phyloP scores from a whole-genome alignment of 2,113 vertebrate species.

The Siniperca chuatsi region DNA sequence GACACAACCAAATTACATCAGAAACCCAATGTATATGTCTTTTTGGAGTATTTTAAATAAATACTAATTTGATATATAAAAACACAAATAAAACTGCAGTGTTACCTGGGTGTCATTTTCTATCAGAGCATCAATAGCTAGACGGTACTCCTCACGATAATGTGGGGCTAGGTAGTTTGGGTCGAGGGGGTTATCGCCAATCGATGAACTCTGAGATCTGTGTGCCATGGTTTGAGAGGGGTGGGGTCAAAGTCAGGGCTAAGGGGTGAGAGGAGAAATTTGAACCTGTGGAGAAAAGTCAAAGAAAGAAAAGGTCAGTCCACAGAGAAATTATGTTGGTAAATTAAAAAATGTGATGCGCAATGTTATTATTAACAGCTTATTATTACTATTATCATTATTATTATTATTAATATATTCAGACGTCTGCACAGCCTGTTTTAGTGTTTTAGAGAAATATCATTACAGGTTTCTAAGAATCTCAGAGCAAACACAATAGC shows the following conservation, averaged over 20 bases:
- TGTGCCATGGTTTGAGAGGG: conserved; percentile 89
- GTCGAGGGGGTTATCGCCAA: conserved; percentile 94
- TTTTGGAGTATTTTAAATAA: not conserved
- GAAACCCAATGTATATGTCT: not conserved
- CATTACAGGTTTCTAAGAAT: not conserved
- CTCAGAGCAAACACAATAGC: not conserved
- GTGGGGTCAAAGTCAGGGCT: conserved; percentile 48
- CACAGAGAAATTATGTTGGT: not conserved
- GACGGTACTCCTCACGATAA: conserved; percentile 96
- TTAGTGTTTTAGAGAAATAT: not conserved
- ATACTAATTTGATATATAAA: not conserved
- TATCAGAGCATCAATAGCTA: conserved; percentile 93
- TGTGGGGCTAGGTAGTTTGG: conserved; percentile 94
- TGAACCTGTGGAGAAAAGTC: conserved; percentile 44
- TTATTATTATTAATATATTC: not conserved
- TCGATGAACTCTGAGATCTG: conserved; percentile 94
- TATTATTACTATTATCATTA: not conserved
- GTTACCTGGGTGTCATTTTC: conserved; percentile 89
- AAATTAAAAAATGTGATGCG: not conserved
- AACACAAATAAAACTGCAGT: not conserved
- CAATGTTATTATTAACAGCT: not conserved
- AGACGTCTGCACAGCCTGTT: not conserved
- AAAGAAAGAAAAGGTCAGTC: conserved; percentile 13
- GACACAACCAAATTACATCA: not conserved
- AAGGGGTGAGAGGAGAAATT: conserved; percentile 15